Base-by-base conservation (phyloP, 2,113 vertebrate species). In the Xenopus borealis region DNA sequence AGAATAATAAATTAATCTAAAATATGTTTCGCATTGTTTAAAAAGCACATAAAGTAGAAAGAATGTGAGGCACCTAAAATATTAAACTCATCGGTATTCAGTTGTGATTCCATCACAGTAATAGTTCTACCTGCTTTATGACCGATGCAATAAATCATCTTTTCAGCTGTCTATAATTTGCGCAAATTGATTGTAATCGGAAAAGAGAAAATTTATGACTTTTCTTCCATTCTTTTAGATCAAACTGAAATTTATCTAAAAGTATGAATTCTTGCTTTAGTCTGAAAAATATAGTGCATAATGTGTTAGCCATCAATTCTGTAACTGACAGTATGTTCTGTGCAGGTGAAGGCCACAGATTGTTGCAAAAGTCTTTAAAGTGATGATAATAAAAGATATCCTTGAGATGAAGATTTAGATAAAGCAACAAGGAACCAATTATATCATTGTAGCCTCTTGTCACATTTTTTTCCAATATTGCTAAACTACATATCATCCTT, bases 81-180 rank as follows among this genome's bases (percentile, higher is more conserved):
- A 62, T 65, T 72, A 64, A 33, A 64, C 64, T 64, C 71, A 64
- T 72, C 53, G 12, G 58, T 53, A 53, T 64, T 72, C 47, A 64
- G 13, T 65, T 64, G 52, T 30, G 52, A 46, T 40, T 2, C 33
- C 33, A 7, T 40, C 33, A 40, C 7, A 9, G 52, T 53, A 40
- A 63, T 72, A 72, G 50, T 59, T 61, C 47, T 63, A 63, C 61
- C 50, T 52, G 52, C 70, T 72, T 20, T 40, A 72, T 33, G 70
- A 59, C 62, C 17, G 46, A 55, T n/a, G 53, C 50, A 55, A 65
- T 72, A 65, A 64, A 72, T 72, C 71, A 73, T 73, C 17, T 57
- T 55, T 72, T 62, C 50, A 47, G 23, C 66, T 55, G n/a, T 66
- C 71, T 66, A 30, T 73, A 55, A 66, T 73, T 40, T 57, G 52